A percentile compares a stretch with the other conserved stretches of the same genome.
phyloP scores from a whole-genome alignment of 2,113 vertebrate genomes.

The Dolichallabes microphthalmus region DNA sequence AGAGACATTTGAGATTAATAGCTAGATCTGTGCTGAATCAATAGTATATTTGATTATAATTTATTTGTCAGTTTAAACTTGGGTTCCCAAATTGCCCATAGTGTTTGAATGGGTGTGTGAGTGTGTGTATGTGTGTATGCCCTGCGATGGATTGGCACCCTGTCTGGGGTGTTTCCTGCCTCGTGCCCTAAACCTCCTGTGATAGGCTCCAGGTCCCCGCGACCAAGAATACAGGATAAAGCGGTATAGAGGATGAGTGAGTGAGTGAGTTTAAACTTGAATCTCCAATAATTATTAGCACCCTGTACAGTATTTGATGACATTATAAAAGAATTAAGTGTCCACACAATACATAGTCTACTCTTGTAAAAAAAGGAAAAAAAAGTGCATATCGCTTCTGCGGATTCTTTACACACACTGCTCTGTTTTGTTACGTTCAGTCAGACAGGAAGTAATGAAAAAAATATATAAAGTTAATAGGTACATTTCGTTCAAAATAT shows the following conservation, averaged over 20 bases:
- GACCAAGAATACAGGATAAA: no score
- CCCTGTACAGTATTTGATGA: neutral
- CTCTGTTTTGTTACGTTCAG: neutral
- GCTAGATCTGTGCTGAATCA: no score
- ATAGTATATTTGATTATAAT: constrained; percentile 42
- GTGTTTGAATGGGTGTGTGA: no score
- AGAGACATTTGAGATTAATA: no score
- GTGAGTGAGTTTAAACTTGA: constrained; percentile 33
- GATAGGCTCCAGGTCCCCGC: no score
- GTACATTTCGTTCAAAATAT: neutral
- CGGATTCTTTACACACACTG: neutral
- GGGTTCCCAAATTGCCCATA: constrained; percentile 34
- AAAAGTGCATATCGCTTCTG: neutral
- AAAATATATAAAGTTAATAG: neutral
- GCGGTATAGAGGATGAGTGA: no score
- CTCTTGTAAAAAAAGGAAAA: no score
- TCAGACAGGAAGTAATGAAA: neutral
- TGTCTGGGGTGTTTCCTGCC: no score
- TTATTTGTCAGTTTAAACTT: constrained; percentile 27
- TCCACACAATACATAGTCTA: neutral
- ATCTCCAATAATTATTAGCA: constrained; percentile 28
- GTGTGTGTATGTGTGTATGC: no score
- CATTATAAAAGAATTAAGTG: neutral
- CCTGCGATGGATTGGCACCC: no score
- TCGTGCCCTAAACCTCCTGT: no score